phyloP scores from a whole-genome alignment of 2,797 vertebrate species.

The Siniperca obscura region DNA sequence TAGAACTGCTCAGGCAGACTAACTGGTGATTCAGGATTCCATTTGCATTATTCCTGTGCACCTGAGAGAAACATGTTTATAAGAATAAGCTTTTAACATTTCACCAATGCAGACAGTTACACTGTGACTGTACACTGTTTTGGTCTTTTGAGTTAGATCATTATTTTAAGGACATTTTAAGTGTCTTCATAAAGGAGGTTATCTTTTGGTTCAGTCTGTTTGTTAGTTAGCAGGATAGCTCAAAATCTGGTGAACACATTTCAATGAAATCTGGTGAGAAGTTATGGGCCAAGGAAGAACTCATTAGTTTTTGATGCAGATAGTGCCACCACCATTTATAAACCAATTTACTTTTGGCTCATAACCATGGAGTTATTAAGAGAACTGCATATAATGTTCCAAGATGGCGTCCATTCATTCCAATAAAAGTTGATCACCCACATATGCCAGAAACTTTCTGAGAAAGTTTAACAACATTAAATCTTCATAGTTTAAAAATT shows the following conservation, averaged over 20 bases:
- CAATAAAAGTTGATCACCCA: slow-evolving; percentile 8
- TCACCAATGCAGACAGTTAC: not conserved
- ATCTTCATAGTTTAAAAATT: not conserved
- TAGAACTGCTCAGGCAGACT: not conserved
- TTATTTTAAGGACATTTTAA: not conserved
- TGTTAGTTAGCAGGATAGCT: not conserved
- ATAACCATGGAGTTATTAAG: not conserved
- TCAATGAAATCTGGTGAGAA: not conserved
- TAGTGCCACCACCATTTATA: slow-evolving; percentile 6
- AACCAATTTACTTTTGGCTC: slow-evolving; percentile 29
- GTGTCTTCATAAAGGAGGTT: not conserved
- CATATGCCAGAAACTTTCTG: slow-evolving; percentile 6
- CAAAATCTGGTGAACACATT: slow-evolving; percentile 18
- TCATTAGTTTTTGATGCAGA: not conserved
- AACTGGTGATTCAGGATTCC: not conserved
- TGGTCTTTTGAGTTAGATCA: not conserved
- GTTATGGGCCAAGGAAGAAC: not conserved
- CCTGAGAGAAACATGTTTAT: not conserved
- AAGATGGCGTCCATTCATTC: slow-evolving; percentile 12
- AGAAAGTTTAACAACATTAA: not conserved
- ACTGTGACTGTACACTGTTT: too few species aligned
- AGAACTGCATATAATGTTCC: not conserved
- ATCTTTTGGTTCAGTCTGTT: not conserved
- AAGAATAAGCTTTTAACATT: not conserved
- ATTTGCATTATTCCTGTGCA: slow-evolving; percentile 11